Conservation (phyloP, 1,140 invertebrate genomes). For the Megathymus violae region DNA sequence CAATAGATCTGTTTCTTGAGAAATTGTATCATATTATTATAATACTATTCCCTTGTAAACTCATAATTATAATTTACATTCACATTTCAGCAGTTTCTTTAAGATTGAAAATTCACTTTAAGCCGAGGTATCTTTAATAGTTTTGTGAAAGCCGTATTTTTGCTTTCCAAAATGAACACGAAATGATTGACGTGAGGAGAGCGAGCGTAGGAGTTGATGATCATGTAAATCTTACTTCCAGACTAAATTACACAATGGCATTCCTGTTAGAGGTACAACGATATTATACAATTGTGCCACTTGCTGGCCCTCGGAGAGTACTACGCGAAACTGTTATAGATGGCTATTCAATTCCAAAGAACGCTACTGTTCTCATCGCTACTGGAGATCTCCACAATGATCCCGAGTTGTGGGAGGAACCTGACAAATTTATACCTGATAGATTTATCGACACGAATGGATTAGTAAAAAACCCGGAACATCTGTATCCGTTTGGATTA, state of each 20-base stretch:
- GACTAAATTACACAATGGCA: constrained; percentile 87
- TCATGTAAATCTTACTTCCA: constrained; percentile 46
- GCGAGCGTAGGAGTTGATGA: not conserved
- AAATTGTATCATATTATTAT: too few relatives aligned
- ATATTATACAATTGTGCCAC: constrained; percentile 85
- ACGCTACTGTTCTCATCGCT: constrained; percentile 87
- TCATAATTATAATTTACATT: too few relatives aligned
- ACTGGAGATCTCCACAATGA: constrained; percentile 87
- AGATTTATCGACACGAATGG: constrained; percentile 83
- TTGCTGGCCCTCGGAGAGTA: constrained; percentile 88
- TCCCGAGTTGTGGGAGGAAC: constrained; percentile 86
- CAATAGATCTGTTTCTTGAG: too few relatives aligned
- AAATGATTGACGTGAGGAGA: too few relatives aligned
- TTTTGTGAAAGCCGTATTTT: too few relatives aligned
- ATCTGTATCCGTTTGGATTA: constrained; percentile 87
- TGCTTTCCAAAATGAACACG: too few relatives aligned
- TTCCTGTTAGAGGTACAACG: constrained; percentile 87
- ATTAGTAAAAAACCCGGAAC: constrained; percentile 79
- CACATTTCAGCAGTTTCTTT: too few relatives aligned
- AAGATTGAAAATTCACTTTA: too few relatives aligned
- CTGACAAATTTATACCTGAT: constrained; percentile 89
- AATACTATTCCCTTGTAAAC: too few relatives aligned
- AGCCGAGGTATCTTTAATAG: too few relatives aligned
- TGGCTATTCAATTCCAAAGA: constrained; percentile 87
- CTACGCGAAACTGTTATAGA: constrained; percentile 84